Evolutionary conservation across 2,797 vertebrate genomes (phyloP), one percentile per base, ranked within the genome.

Genomic region (Brachyrhaphis roseni): DNA sequence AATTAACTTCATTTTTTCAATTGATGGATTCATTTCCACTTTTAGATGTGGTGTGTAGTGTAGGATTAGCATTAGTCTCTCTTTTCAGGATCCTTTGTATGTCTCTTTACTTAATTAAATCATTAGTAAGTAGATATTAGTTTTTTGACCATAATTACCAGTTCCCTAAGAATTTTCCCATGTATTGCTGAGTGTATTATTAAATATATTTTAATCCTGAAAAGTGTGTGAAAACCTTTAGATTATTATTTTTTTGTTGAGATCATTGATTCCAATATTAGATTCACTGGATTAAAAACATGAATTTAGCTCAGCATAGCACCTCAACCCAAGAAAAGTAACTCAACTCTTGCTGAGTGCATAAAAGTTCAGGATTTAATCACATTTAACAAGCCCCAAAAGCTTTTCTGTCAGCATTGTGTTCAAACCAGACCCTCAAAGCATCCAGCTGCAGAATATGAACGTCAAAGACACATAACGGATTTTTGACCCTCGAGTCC

Each of bases 401-500:
- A 59, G 36, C n/a, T 72, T n/a, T 72, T 57, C n/a, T 74, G 31
- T 28, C 53, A 20, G 34, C 34, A 39, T 82, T 12, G 1, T 28
- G 73, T 78, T 66, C 2, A n/a, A 78, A 84, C 78, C 85, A 81
- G 81, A 78, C 70, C 28, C 39, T 75, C 49, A 15, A 23, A 8
- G 71, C 55, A 34, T 16, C 70, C 71, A 0, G n/a, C 77, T 72
- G 46, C 72, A 79, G 16, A 76, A 47, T 70, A 73, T 49, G 39
- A 78, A 70, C 34, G 16, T 79, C 76, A 77, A 8, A 73, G 62
- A 41, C 10, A 51, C 70, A 8, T 1, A 49, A 73, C 74, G 6
- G 72, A 84, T 86, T 80, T 89, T 88, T 87, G 82, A 89, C 84
- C 83, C 31, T 5, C 13, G 0, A 36, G 49, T 41, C 78, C 78